A percentile compares a stretch with the other conserved stretches of the same genome.
Evolutionary conservation across 2,888 invertebrate species (phyloP).

Genomic region (Tetranychus truncatus): DNA sequence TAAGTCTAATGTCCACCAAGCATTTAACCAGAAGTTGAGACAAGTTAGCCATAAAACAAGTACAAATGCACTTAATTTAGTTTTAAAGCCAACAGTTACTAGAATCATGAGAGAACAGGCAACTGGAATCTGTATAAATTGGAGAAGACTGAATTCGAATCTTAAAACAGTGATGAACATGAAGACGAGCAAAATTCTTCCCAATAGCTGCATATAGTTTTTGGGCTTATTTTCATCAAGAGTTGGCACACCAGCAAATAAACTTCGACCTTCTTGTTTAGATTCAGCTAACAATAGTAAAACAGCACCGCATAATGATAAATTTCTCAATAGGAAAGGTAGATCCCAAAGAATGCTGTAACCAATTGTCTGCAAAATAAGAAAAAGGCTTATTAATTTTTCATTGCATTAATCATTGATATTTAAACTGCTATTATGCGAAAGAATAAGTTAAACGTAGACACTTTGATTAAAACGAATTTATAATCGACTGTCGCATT

Average conservation of each 20-base stretch:
- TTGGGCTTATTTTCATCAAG: conserved; percentile 80
- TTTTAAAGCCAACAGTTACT: conserved; percentile 93
- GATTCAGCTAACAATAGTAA: conserved; percentile 89
- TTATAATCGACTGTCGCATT: too few relatives aligned
- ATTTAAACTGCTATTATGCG: neutral
- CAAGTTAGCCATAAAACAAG: conserved; percentile 63
- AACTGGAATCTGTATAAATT: conserved; percentile 76
- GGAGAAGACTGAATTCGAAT: conserved; percentile 56
- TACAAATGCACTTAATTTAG: conserved; percentile 86
- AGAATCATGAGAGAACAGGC: conserved; percentile 85
- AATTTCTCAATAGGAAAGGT: conserved; percentile 44
- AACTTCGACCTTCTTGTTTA: conserved; percentile 70
- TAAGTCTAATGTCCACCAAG: conserved; percentile 95
- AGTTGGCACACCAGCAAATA: conserved; percentile 67
- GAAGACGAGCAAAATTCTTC: conserved; percentile 82
- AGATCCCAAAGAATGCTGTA: conserved; percentile 96
- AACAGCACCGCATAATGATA: conserved; percentile 92
- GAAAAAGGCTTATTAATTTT: neutral
- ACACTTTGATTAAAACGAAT: too few relatives aligned
- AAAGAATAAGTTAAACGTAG: too few relatives aligned
- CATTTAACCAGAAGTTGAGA: conserved; percentile 59
- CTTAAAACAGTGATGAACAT: conserved; percentile 94
- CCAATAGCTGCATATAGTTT: conserved; percentile 84
- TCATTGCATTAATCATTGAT: neutral
- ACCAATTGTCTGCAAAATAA: conserved; percentile 54